Conservation (phyloP, 37 sponge, comb jelly and placozoan genomes). For the Trichoplax adhaerens region DNA sequence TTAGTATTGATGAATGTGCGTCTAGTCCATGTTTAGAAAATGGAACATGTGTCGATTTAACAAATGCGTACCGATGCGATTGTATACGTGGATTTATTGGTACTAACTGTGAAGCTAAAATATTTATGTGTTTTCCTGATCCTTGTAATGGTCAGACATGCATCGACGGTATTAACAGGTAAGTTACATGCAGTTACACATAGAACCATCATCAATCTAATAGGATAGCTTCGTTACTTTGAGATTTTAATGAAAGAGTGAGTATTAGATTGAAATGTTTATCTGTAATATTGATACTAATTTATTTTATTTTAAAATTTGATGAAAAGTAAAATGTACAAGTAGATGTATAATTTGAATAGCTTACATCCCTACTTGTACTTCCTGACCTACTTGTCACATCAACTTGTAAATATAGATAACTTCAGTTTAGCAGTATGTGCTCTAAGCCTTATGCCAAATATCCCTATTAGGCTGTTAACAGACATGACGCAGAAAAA, state of each 20-base stretch:
- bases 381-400: no score
- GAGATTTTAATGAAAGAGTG: not conserved
- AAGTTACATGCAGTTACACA: not conserved
- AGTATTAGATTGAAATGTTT: not conserved
- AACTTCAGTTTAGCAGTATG: no score
- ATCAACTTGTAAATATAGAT: no score
- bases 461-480: no score
- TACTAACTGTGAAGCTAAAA: constrained; percentile 4
- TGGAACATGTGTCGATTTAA: constrained; percentile 12
- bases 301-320: not conserved
- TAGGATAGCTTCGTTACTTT: not conserved
- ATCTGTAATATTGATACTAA: not conserved
- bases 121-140: constrained; percentile 1
- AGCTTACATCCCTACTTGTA: not conserved
- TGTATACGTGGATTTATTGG: constrained; percentile 17
- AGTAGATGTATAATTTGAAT: not conserved
- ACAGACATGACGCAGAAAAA: no score
- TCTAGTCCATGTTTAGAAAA: constrained; percentile 12
- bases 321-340: not conserved
- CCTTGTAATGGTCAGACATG: constrained; percentile 19
- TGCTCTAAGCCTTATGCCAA: no score
- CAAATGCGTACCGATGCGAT: constrained; percentile 6
- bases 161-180: constrained; percentile 1
- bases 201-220: no score
- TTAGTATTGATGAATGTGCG: constrained; percentile 21